phyloP scores from a whole-genome alignment of 2,113 vertebrate genomes.

The Castor canadensis region DNA sequence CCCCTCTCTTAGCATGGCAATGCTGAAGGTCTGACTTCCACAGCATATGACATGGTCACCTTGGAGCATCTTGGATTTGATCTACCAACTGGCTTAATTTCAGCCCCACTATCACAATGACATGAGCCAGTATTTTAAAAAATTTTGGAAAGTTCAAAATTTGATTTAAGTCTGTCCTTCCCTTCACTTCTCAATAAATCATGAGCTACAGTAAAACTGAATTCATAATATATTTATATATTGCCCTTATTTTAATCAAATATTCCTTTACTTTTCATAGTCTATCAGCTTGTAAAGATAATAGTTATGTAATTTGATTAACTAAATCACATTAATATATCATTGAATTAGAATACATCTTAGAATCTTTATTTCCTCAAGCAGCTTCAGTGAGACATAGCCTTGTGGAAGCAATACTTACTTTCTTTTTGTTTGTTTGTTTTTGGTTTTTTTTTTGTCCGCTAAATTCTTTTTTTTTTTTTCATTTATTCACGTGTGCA shows the following conservation, averaged over 20 bases:
- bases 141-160: background rate
- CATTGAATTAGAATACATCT: background rate
- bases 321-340: background rate
- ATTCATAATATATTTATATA: background rate
- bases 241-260: background rate
- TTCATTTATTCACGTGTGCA: no score
- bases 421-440: no score
- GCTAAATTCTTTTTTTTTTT: no score
- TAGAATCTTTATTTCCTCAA: background rate
- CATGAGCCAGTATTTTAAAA: background rate
- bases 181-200: background rate
- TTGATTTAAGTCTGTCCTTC: background rate
- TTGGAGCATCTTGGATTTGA: background rate
- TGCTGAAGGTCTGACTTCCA: background rate
- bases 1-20: background rate
- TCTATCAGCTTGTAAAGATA: background rate
- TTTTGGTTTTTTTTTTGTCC: no score
- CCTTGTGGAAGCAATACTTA: background rate
- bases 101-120: background rate
- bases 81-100: background rate
- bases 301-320: background rate
- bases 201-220: background rate
- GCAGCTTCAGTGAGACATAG: background rate
- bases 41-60: background rate
- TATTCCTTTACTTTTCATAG: background rate